Conservation (phyloP, 2,888 invertebrate species). For the Brassicogethes aeneus region DNA sequence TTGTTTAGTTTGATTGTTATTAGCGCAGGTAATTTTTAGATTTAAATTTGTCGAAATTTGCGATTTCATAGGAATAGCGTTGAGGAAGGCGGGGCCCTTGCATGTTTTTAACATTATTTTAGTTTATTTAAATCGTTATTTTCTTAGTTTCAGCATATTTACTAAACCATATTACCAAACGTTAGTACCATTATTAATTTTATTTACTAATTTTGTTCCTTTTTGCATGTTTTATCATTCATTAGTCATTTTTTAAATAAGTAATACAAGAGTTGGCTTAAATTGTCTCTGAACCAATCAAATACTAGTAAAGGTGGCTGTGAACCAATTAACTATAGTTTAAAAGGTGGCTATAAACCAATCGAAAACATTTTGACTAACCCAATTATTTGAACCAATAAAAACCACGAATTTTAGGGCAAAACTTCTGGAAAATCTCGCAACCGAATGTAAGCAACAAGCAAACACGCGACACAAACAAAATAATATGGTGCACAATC, state of each 20-base stretch:
- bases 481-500: conserved; percentile 75
- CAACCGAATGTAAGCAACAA: conserved; percentile 13
- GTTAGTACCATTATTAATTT: too few relatives aligned
- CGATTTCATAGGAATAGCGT: neutral
- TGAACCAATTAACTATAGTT: too few relatives aligned
- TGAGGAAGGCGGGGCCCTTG: conserved; percentile 10
- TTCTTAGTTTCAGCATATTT: conserved; percentile 12
- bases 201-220: too few relatives aligned
- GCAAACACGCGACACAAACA: conserved; percentile 19
- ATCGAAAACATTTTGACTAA: too few relatives aligned
- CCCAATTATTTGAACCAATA: too few relatives aligned
- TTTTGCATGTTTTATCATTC: too few relatives aligned
- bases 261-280: too few relatives aligned
- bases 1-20: conserved; percentile 15
- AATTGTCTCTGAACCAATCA: too few relatives aligned
- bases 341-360: too few relatives aligned
- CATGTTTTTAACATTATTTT: neutral
- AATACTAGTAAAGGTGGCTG: too few relatives aligned
- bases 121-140: neutral
- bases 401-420: conserved; percentile 26
- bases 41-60: neutral
- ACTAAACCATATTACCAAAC: conserved; percentile 10
- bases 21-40: conserved; percentile 16
- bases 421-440: conserved; percentile 28
- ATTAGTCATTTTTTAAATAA: too few relatives aligned